Conservation (phyloP, 2,888 invertebrate genomes). For the Acanthacorydalis orientalis region DNA sequence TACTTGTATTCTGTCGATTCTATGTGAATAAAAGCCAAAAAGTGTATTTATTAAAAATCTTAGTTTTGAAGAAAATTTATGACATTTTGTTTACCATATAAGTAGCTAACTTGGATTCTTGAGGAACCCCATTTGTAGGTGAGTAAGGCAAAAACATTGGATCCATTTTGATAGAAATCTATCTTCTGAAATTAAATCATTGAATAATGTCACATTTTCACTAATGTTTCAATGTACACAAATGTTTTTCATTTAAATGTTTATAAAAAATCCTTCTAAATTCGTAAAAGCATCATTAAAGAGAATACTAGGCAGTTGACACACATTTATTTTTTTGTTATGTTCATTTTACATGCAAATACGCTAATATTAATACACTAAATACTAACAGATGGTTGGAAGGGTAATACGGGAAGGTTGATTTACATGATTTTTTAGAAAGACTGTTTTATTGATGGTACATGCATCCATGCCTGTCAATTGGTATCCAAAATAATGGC, state of each 20-base stretch:
- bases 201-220: neutral
- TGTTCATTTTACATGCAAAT: no score
- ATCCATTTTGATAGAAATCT: conserved; percentile 37
- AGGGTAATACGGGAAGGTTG: neutral
- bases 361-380: no score
- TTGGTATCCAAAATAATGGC: neutral
- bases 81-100: conserved; percentile 46
- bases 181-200: conserved; percentile 4
- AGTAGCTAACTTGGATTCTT: conserved; percentile 71
- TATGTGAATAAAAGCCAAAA: conserved; percentile 11
- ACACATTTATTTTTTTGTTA: no score
- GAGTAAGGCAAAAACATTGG: conserved; percentile 53
- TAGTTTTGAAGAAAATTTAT: neutral
- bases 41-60: conserved; percentile 1
- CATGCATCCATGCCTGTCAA: conserved; percentile 6
- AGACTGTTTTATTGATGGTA: neutral
- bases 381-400: no score
- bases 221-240: neutral
- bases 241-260: no score
- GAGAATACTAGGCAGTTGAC: no score
- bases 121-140: conserved; percentile 56
- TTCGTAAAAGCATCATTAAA: no score
- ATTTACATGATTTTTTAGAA: neutral
- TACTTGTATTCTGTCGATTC: conserved; percentile 19
- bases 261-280: no score